phyloP scores from a whole-genome alignment of 2,888 invertebrate genomes.

The Aplocera efformata region DNA sequence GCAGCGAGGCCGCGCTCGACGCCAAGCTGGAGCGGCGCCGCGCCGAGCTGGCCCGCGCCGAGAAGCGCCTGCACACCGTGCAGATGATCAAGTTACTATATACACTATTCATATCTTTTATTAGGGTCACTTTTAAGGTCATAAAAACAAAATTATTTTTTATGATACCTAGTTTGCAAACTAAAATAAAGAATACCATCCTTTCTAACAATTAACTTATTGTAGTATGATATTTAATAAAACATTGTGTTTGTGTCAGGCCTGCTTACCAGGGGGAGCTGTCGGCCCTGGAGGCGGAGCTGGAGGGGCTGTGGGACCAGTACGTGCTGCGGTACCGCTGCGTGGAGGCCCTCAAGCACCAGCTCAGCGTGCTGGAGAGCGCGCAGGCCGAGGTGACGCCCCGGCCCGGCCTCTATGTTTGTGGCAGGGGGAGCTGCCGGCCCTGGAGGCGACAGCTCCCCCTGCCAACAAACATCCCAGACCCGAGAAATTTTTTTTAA shows the following conservation, averaged over 20 bases:
- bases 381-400: conserved; percentile 83
- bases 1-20: conserved; percentile 93
- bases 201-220: too few species aligned
- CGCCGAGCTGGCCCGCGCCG: conserved; percentile 94
- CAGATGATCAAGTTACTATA: conserved; percentile 92
- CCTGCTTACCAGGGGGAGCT: conserved; percentile 99
- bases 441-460: too few species aligned
- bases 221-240: background rate
- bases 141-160: too few species aligned
- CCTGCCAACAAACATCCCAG: too few species aligned
- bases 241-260: conserved; percentile 61
- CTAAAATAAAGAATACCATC: too few species aligned
- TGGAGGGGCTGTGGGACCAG: conserved; percentile 90
- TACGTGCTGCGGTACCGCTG: conserved; percentile 94
- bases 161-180: too few species aligned
- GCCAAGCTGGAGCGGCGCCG: conserved; percentile 94
- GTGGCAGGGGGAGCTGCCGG: too few species aligned
- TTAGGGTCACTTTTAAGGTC: too few species aligned
- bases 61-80: conserved; percentile 94
- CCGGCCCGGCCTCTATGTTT: background rate
- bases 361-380: conserved; percentile 89
- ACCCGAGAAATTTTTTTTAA: too few species aligned
- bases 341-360: conserved; percentile 92
- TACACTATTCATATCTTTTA: background rate
- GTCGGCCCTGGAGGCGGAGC: conserved; percentile 91